Base-by-base conservation (phyloP, 2,113 vertebrate genomes). In the Oenanthe melanoleuca region DNA sequence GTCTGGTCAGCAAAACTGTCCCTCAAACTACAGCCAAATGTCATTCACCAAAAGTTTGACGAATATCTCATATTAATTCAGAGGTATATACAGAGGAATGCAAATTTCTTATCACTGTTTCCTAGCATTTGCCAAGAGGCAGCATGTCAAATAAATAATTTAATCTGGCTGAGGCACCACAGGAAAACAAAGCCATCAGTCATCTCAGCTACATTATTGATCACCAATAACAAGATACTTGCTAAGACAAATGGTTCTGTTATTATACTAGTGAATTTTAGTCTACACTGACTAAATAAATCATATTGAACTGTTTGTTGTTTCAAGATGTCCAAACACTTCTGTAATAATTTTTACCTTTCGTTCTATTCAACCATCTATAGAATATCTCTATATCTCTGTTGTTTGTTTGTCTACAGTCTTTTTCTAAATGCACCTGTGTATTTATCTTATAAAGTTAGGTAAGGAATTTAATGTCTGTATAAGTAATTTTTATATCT, bases 141-240 rank as follows among this genome's bases (percentile, higher is more conserved):
- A 97, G 72, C 94, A 86, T 91, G 96, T 97, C 97, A 97, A 97
- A 97, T 97, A 98, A 98, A 98, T 98, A 97, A 98, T 98, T 97
- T 95, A 98, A 91, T 85, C 47, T 92, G 96, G 94, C 96, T 96
- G 95, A 97, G 94, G 88, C 93, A 96, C 84, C 1, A 5, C 63
- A 95, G 89, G 80, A 97, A 98, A 98, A 98, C 98, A 97, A 98
- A 97, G 91, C 91, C 83, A 98, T 98, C 97, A 95, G 83, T 98
- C 97, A 98, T 98, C 94, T 97, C 75, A 72, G 96, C 89, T 97
- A 49, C 74, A 55, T 96, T 98, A 98, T 98, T 98, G 98, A 98
- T 98, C 97, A 97, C 97, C 97, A 97, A 97, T 98, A 98, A 97
- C 95, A 92, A 98, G 97, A 98, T 97, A 97, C 95, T 98, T 98